Evolutionary conservation across 2,113 vertebrate genomes (phyloP).

Genomic region (Ciconia maguari): DNA sequence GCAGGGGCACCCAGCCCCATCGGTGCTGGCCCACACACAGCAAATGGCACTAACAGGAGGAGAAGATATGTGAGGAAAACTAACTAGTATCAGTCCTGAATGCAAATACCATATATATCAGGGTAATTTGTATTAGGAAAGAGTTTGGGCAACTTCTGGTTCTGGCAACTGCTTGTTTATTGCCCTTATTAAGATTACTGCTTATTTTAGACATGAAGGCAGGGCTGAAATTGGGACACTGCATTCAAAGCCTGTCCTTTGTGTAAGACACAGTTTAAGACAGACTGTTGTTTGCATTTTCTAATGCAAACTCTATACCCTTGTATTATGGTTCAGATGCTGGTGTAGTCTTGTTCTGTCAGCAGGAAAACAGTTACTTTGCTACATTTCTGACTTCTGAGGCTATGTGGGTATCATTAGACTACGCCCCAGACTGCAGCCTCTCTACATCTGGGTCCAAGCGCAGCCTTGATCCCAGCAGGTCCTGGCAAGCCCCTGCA

Average conservation of each 20-base stretch:
- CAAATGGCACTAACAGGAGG: neutral
- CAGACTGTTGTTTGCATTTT: neutral
- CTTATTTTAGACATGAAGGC: constrained; percentile 19
- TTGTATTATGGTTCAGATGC: neutral
- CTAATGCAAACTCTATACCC: neutral
- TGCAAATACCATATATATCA: neutral
- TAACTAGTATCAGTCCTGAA: neutral
- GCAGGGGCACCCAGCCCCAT: neutral
- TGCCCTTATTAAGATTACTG: neutral
- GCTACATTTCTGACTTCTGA: constrained; percentile 8
- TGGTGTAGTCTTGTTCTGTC: neutral
- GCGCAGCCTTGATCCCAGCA: neutral
- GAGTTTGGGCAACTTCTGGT: neutral
- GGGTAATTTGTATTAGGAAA: neutral
- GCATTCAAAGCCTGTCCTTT: neutral
- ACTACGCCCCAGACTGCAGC: neutral
- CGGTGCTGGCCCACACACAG: neutral
- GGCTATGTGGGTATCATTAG: neutral
- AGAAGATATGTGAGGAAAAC: neutral
- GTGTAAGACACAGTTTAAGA: neutral
- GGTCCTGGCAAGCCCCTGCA: neutral
- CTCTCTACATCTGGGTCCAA: neutral
- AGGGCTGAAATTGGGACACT: neutral
- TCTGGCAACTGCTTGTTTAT: neutral
- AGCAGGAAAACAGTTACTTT: neutral